A percentile compares a stretch with the other conserved stretches of the same genome.
These are phyloP conservation scores for Microcebus murinus DNA, from an alignment of 2,113 vertebrate genomes.

Conservation along the genomic window DNA sequence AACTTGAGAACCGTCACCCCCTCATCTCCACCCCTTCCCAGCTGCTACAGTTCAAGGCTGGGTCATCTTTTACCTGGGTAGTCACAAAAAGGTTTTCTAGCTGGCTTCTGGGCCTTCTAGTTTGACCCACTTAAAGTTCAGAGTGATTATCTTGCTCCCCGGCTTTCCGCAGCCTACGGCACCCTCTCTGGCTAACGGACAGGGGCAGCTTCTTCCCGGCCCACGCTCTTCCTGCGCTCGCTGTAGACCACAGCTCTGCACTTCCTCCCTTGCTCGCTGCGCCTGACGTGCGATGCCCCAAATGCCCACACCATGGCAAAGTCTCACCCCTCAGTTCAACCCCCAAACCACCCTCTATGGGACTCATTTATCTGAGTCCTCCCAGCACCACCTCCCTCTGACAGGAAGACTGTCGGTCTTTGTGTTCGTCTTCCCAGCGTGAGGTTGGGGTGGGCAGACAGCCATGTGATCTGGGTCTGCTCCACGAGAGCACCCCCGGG, in stretches of 20 bases:
- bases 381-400: background rate
- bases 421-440: background rate
- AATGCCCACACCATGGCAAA: background rate
- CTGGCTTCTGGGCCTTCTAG: background rate
- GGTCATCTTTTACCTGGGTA: background rate
- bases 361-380: background rate
- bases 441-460: background rate
- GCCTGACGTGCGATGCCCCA: background rate
- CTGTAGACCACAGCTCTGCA: background rate
- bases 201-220: background rate
- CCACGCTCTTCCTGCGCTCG: rapidly evolving
- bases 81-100: background rate
- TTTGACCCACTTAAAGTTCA: background rate
- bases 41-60: background rate
- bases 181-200: background rate
- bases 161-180: background rate
- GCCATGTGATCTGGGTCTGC: background rate
- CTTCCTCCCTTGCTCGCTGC: too few relatives aligned
- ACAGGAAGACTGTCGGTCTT: background rate
- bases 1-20: rapidly evolving
- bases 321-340: background rate
- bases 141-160: background rate
- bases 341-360: background rate
- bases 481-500: background rate
- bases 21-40: background rate